phyloP scores from a whole-genome alignment of 2,113 vertebrate species.

The Typhlomys cinereus region DNA sequence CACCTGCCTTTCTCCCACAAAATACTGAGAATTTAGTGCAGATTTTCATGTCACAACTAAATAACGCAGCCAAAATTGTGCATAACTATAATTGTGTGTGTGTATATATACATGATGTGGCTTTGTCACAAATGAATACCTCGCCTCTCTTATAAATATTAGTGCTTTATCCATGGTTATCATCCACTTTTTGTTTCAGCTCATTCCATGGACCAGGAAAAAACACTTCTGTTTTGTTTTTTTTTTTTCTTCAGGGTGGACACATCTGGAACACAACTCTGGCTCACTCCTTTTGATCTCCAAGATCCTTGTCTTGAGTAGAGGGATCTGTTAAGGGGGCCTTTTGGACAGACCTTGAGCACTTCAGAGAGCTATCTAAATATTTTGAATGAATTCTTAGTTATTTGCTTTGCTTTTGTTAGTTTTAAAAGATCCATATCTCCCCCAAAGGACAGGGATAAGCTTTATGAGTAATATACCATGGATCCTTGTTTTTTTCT shows the following conservation, averaged over 20 bases:
- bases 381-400: constrained; percentile 8
- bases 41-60: constrained; percentile 31
- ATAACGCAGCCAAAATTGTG: constrained; percentile 5
- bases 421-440: background rate
- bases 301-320: background rate
- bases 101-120: background rate
- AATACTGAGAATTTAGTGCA: background rate
- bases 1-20: background rate
- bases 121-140: background rate
- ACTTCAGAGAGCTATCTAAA: constrained; percentile 21
- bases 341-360: background rate
- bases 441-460: background rate
- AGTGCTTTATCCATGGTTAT: background rate
- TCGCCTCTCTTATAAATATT: background rate
- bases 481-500: constrained; percentile 10
- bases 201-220: background rate
- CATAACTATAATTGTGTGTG: background rate
- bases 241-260: background rate
- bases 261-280: background rate
- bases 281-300: background rate
- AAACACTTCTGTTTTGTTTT: constrained; percentile 11
- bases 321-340: background rate
- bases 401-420: background rate
- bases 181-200: background rate
- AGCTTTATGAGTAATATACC: background rate